Percentiles rank a stretch among this genome's conserved stretches.
Conservation (phyloP, 2,797 vertebrate species). For the Acrossocheilus fasciatus region DNA sequence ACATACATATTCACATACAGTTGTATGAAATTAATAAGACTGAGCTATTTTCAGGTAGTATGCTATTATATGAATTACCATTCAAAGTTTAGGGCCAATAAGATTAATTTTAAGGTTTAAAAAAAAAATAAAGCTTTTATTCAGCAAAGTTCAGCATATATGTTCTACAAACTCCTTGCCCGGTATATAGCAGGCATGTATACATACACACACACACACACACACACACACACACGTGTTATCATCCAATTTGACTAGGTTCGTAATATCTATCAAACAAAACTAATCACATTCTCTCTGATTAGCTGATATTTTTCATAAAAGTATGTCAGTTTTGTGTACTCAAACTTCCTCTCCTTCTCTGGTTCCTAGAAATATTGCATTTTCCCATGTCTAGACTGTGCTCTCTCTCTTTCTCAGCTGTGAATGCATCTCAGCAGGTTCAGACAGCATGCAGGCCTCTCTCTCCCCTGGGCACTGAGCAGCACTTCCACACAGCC, state of each 20-base stretch:
- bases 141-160: neutral
- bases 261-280: neutral
- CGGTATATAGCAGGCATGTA: too few relatives aligned
- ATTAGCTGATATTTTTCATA: neutral
- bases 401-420: constrained; percentile 36
- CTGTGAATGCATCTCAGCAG: constrained; percentile 54
- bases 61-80: neutral
- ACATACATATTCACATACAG: neutral
- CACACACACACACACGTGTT: neutral
- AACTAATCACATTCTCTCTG: neutral
- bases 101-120: neutral
- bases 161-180: neutral
- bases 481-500: constrained; percentile 63
- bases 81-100: neutral
- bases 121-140: neutral
- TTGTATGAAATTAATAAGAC: neutral
- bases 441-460: constrained; percentile 61
- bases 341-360: neutral
- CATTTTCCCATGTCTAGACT: neutral
- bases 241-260: neutral
- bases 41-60: neutral
- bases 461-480: constrained; percentile 54
- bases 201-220: too few relatives aligned
- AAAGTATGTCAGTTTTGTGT: neutral
- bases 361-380: neutral